phyloP scores from a whole-genome alignment of 2,113 vertebrate genomes.

The Hirundichthys speculiger region DNA sequence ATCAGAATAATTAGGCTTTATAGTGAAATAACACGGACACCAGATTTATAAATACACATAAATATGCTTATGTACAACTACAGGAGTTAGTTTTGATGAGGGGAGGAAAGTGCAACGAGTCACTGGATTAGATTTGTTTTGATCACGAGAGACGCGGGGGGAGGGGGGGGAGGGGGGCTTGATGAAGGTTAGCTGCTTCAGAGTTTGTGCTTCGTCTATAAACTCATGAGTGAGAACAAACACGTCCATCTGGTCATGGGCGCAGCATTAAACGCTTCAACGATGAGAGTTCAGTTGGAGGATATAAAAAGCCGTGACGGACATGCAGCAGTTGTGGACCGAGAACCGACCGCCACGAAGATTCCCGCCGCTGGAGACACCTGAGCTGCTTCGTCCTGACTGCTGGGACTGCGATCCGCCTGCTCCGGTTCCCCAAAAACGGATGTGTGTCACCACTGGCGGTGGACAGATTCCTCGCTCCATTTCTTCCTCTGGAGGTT shows the following conservation, averaged over 20 bases:
- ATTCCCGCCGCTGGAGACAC: too few species aligned
- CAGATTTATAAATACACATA: slow-evolving; percentile 51
- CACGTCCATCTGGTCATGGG: slow-evolving; percentile 4
- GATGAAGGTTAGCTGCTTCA: slow-evolving; percentile 11
- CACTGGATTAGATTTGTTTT: slow-evolving; percentile 19
- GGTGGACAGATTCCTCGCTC: too few species aligned
- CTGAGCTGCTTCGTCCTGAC: too few species aligned
- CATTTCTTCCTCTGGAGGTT: neutral
- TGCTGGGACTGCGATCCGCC: too few species aligned
- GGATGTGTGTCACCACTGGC: too few species aligned
- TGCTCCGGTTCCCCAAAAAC: too few species aligned
- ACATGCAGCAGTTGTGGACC: too few species aligned
- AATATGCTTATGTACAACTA: slow-evolving; percentile 65
- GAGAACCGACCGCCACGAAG: too few species aligned
- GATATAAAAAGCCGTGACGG: too few species aligned
- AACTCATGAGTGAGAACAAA: slow-evolving; percentile 26
- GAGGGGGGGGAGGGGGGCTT: neutral
- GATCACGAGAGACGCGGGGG: slow-evolving; percentile 23
- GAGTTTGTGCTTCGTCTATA: slow-evolving; percentile 36
- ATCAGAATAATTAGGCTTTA: slow-evolving; percentile 47
- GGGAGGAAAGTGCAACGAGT: slow-evolving; percentile 48
- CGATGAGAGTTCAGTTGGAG: too few species aligned
- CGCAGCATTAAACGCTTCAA: slow-evolving; percentile 43
- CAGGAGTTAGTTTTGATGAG: slow-evolving; percentile 49
- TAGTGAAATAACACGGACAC: slow-evolving; percentile 57